Evolutionary conservation across 1,140 invertebrate genomes (phyloP), one percentile per base, ranked within the genome.

Genomic region (Anagrus nilaparvatae): DNA sequence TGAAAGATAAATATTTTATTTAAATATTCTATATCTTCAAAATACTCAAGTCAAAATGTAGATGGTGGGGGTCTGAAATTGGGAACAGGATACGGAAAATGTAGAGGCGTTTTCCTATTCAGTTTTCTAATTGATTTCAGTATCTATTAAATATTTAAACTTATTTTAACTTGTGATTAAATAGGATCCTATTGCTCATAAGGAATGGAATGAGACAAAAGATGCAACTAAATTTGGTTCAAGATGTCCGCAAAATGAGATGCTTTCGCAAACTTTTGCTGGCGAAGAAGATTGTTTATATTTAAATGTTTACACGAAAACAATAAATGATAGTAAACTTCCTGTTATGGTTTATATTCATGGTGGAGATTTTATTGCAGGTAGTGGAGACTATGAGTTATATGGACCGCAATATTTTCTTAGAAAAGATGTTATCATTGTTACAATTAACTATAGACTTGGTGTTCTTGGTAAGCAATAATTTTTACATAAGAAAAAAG

Each of bases 391-490:
- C 13, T 62, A 62, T 17, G 58, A 52, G 7, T 25, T 54, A 0
- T 58, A 58, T 13, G 55, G 64, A 12, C 62, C 71, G 1, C 54
- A 65, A 19, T 67, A 72, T 45, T 44, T 75, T 4, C 41, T 73
- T 46, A 60, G 72, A 47, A 66, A 76, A 19, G 63, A 72, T 33
- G 45, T 81, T 27, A 69, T 83, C n/a, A 60, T 83, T 1, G 76
- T 84, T 3, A 73, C 77, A 2, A 49, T 82, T 13, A 82, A 83
- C 51, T 81, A 82, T 55, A 67, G 81, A 23, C 59, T 82, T 7
- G 74, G 75, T 43, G 59, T 76, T 45, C 62, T 82, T 21, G 78
- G 78, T 77, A 53, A 61, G 36, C 35, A 8, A 28, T 18, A 19
- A 4, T 24, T 14, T 43, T 47, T 34, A n/a, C 29, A 38, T 21